Conservation (phyloP, 1,140 invertebrate genomes). For the Acyrthosiphon pisum region DNA sequence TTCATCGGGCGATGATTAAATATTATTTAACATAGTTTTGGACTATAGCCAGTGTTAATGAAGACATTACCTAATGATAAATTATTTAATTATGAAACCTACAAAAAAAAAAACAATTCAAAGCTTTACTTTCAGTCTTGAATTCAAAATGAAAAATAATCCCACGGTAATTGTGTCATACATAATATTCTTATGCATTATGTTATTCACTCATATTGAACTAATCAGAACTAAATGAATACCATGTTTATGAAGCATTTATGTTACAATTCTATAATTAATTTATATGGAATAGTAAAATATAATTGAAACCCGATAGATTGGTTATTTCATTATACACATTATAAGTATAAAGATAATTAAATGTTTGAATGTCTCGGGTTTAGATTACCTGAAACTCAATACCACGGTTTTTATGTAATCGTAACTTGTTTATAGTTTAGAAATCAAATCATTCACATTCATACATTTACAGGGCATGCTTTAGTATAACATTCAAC, state of each 20-base stretch:
- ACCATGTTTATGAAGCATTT: neutral
- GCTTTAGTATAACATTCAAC: neutral
- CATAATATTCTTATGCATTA: neutral
- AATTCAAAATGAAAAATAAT: slow-evolving; percentile 15
- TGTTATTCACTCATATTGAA: neutral
- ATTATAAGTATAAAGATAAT: neutral
- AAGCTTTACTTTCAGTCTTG: neutral
- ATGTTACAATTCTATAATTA: too few relatives aligned
- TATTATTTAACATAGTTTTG: slow-evolving; percentile 1
- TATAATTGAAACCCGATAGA: neutral
- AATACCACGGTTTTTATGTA: neutral
- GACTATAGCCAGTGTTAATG: neutral
- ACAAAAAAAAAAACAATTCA: neutral
- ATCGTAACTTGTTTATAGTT: neutral
- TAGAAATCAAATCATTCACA: neutral
- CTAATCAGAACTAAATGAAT: neutral
- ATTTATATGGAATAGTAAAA: neutral
- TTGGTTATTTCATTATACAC: neutral
- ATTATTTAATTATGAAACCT: slow-evolving; percentile 9
- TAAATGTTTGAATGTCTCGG: neutral
- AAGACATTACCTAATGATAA: slow-evolving; percentile 11
- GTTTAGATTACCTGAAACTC: neutral
- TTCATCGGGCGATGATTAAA: neutral
- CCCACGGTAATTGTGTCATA: slow-evolving; percentile 6
- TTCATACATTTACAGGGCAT: neutral